A percentile compares a stretch with the other conserved stretches of the same genome.
Evolutionary conservation across 37 sponge, comb jelly and placozoan genomes (phyloP).

Genomic region (Tethya wilhelma): DNA sequence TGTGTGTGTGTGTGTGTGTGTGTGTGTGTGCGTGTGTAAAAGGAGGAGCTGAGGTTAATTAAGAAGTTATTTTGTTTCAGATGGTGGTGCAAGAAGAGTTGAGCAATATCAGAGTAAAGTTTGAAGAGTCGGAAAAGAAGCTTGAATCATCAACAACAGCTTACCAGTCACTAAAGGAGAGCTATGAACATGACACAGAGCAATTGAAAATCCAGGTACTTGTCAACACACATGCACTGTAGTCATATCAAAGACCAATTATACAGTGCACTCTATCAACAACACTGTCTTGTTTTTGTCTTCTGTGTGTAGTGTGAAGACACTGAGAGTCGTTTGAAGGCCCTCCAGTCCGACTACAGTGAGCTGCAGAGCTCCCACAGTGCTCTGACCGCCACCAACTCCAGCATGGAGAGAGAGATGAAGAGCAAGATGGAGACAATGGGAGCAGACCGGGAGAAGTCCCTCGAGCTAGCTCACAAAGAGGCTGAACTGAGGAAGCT

Average conservation of each 20-base stretch:
- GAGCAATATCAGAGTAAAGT: constrained; percentile 11
- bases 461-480: constrained; percentile 1
- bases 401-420: not conserved
- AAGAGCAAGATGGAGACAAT: not conserved
- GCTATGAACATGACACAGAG: constrained; percentile 10
- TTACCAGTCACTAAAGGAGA: not conserved
- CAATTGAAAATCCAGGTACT: not conserved
- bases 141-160: not conserved
- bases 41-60: too few relatives aligned
- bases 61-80: constrained; percentile 9
- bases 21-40: too few relatives aligned
- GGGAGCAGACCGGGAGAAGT: not conserved
- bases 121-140: constrained; percentile 11
- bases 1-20: too few relatives aligned
- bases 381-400: constrained; percentile 5
- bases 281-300: not conserved
- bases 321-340: constrained; percentile 24
- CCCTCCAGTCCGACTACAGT: constrained; percentile 51
- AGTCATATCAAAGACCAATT: not conserved
- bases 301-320: constrained; percentile 49
- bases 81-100: constrained; percentile 6
- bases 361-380: constrained; percentile 32
- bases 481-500: constrained; percentile 6
- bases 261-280: not conserved
- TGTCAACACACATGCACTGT: not conserved